Conservation (phyloP, 2,113 vertebrate genomes). For the Shinisaurus crocodilurus region DNA sequence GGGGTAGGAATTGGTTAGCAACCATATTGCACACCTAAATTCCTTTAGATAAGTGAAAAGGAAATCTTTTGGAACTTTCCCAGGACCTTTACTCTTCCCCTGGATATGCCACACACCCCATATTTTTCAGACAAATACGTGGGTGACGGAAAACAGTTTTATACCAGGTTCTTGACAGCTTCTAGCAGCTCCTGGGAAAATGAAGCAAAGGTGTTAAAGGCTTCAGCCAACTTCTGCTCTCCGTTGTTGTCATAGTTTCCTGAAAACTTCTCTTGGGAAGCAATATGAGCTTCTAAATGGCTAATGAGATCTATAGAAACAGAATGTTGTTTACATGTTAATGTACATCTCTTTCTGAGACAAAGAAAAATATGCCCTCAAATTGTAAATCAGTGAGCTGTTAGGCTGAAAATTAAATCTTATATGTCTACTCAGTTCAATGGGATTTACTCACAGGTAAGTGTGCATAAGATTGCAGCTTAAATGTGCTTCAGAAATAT, state of each 20-base stretch:
- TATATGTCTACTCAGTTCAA: not conserved
- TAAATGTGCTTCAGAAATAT: not conserved
- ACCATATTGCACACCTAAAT: not conserved
- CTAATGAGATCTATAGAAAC: slow-evolving; percentile 70
- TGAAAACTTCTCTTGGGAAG: slow-evolving; percentile 75
- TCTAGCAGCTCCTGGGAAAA: slow-evolving; percentile 75
- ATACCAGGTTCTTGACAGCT: slow-evolving; percentile 77
- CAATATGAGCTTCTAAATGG: slow-evolving; percentile 72
- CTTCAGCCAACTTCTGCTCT: slow-evolving; percentile 71
- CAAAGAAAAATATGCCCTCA: not conserved
- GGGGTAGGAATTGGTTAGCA: not conserved
- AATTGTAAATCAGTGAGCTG: not conserved
- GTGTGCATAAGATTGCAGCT: not conserved
- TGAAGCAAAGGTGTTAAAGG: slow-evolving; percentile 74
- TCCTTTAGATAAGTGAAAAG: not conserved
- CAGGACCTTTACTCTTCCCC: too few species aligned
- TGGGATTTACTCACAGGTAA: not conserved
- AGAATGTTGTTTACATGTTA: not conserved
- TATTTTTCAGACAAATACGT: not conserved
- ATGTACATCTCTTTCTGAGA: not conserved
- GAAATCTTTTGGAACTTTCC: not conserved
- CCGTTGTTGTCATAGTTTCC: slow-evolving; percentile 71
- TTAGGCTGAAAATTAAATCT: not conserved
- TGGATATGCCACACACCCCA: not conserved
- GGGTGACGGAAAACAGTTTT: not conserved